A percentile compares a stretch with the other conserved stretches of the same genome.
phyloP scores from a whole-genome alignment of 2,888 invertebrate species.

The Lepidocyrtoides sp. region DNA sequence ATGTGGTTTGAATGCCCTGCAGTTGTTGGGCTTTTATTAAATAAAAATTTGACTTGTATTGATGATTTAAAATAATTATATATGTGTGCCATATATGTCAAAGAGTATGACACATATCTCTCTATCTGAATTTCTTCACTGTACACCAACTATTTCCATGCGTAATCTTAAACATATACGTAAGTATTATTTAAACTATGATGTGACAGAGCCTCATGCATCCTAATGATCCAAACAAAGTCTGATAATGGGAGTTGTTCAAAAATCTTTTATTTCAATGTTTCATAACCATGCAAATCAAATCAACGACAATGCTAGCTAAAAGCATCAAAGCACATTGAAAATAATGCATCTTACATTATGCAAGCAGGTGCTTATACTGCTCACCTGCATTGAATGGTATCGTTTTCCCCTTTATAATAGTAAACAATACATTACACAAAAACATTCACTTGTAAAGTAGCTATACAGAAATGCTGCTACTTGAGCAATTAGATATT shows the following conservation, averaged over 20 bases:
- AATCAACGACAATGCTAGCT: conserved; percentile 6
- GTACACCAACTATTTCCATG: too few relatives aligned
- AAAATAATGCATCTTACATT: conserved; percentile 19
- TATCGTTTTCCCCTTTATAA: conserved; percentile 36
- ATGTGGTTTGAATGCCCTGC: not conserved
- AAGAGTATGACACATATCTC: not conserved
- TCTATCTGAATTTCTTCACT: not conserved
- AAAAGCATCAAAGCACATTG: not conserved
- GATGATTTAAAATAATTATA: conserved; percentile 4
- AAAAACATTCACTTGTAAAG: not conserved
- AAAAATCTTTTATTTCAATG: conserved; percentile 1
- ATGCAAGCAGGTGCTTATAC: not conserved
- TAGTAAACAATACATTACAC: conserved; percentile 24
- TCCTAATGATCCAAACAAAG: conserved; percentile 36
- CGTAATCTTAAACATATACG: not conserved
- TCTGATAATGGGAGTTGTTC: conserved; percentile 23
- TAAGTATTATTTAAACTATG: not conserved
- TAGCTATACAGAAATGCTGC: not conserved
- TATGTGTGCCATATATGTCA: not conserved
- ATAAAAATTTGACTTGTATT: conserved; percentile 13
- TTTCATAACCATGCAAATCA: conserved; percentile 23
- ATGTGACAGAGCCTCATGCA: conserved; percentile 1
- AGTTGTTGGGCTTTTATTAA: not conserved
- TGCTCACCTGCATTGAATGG: conserved; percentile 19
- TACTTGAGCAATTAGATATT: conserved; percentile 44